Evolutionary conservation across 2,888 invertebrate species (phyloP), one percentile per base, ranked within the genome.

Genomic region (Rapana venosa): DNA sequence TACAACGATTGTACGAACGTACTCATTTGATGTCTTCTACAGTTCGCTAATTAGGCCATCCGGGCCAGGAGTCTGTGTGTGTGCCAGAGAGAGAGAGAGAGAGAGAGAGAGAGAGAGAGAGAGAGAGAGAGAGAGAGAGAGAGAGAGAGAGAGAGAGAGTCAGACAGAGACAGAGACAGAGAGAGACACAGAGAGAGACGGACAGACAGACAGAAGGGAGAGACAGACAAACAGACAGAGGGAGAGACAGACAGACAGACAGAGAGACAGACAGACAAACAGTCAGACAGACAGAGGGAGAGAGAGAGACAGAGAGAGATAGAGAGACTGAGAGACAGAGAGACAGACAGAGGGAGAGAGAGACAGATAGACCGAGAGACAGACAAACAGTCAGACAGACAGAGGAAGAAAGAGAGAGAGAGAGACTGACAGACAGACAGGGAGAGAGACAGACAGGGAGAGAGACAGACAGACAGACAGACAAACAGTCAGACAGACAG

Each of bases 381-480:
- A 36, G 85, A 77, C 56, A 61, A n/a, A 47, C 58, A 88, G 86
- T 32, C 30, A 74, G 70, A 36, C 35, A 35, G 35, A 87, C n/a
- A 36, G 56, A 85, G n/a, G 47, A 36, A 13, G 56, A 47, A 22
- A 30, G 35, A 85, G 36, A 58, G 32, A 86, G 74, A 66, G 84
- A 89, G 56, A 35, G 56, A 35, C 36, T 20, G 32, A 26, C 79
- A 88, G 22, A 22, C 1, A 36, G 89, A 87, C 4, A 87, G 56
- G 35, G 56, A 58, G 36, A 79, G 36, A 87, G 83, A 77, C 0
- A 90, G 32, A 87, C 5, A 81, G 61, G 79, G 58, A 47, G 36
- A 87, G 83, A 87, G 61, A 86, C 47, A 83, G 83, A 77, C 17
- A 87, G 90, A 85, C 13, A 87, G 79, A 90, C 30, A 87, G 36